These are phyloP conservation scores for Neolamprologus tretocephalus DNA, from an alignment of 2,113 vertebrate genomes.

Conservation along the genomic window DNA sequence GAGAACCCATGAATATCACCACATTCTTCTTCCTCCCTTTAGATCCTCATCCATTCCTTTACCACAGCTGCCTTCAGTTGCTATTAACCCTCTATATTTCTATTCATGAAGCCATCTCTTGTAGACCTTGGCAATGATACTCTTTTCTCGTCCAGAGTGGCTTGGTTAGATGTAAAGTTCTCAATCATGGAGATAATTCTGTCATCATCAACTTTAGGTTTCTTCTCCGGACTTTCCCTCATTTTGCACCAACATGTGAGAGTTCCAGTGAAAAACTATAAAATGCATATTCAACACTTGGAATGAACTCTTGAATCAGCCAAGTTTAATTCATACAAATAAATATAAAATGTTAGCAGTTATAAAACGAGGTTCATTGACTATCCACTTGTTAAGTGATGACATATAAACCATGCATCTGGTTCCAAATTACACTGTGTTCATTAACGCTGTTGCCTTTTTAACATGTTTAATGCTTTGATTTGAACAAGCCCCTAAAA, in stretches of 20 bases:
- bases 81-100: not conserved
- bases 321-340: not conserved
- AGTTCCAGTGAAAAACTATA: not conserved
- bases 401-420: not conserved
- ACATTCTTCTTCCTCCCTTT: not conserved
- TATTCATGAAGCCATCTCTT: not conserved
- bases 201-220: not conserved
- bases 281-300: not conserved
- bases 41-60: not conserved
- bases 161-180: not conserved
- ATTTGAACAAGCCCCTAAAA: not conserved
- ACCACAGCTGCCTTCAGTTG: not conserved
- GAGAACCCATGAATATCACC: not conserved
- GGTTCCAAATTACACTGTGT: not conserved
- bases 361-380: not conserved
- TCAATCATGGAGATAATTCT: not conserved
- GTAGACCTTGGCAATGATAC: not conserved
- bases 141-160: not conserved
- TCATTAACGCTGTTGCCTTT: not conserved
- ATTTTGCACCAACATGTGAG: not conserved
- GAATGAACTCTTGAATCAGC: not conserved
- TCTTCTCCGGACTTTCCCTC: not conserved
- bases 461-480: not conserved
- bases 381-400: not conserved
- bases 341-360: not conserved